phyloP scores from a whole-genome alignment of 2,888 invertebrate species.

The Volucella bombylans region DNA sequence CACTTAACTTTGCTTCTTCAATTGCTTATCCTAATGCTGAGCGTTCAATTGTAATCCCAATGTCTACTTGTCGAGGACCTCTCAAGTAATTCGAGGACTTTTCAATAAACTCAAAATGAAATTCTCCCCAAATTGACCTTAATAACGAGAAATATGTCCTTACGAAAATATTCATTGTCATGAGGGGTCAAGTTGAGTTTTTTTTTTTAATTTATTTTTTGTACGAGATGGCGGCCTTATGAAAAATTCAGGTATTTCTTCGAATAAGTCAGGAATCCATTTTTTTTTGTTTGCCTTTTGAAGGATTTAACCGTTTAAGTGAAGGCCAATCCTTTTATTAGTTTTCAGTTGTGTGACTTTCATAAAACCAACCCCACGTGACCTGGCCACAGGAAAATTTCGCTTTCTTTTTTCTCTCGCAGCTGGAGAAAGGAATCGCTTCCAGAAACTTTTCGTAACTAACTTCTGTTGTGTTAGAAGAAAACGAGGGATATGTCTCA shows the following conservation, averaged over 20 bases:
- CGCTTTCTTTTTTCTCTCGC: not conserved
- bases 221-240: not conserved
- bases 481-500: slow-evolving; percentile 4
- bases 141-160: slow-evolving; percentile 26
- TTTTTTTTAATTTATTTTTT: not conserved
- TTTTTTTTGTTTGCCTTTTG: slow-evolving; percentile 5
- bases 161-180: slow-evolving; percentile 49
- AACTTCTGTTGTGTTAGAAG: slow-evolving; percentile 40
- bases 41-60: slow-evolving; percentile 32
- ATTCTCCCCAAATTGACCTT: slow-evolving; percentile 53
- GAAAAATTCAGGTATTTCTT: slow-evolving; percentile 41
- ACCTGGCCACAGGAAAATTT: not conserved
- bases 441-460: slow-evolving; percentile 49
- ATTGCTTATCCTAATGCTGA: slow-evolving; percentile 54
- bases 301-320: slow-evolving; percentile 36
- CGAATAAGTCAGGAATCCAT: slow-evolving; percentile 2
- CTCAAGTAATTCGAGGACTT: slow-evolving; percentile 40
- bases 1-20: slow-evolving; percentile 74
- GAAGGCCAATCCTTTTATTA: slow-evolving; percentile 61
- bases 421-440: slow-evolving; percentile 11
- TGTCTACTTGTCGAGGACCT: slow-evolving; percentile 11
- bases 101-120: slow-evolving; percentile 52
- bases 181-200: slow-evolving; percentile 22
- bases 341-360: slow-evolving; percentile 63
- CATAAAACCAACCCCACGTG: slow-evolving; percentile 32